Percentiles rank a stretch among this genome's conserved stretches.
phyloP scores from a whole-genome alignment of 1,140 invertebrate species.

The Glossosoma conforme region DNA sequence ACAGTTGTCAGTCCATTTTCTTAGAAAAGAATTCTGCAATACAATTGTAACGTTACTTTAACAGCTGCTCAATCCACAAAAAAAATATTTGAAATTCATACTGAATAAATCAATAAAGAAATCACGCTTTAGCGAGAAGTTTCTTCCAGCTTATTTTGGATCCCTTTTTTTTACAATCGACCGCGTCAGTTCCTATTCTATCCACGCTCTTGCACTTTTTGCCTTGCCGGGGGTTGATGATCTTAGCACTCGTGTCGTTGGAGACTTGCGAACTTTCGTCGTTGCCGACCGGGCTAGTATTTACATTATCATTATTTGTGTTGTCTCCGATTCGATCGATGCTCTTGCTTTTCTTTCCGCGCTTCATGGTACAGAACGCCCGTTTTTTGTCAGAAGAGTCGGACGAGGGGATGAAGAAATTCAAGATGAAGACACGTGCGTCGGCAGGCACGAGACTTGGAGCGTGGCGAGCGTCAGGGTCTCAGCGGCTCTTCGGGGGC shows the following conservation, averaged over 20 bases:
- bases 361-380: slow-evolving; percentile 1
- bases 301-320: background rate
- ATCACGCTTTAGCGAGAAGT: slow-evolving; percentile 20
- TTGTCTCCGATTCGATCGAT: slow-evolving; percentile 24
- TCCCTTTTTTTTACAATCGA: slow-evolving; percentile 15
- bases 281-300: slow-evolving; percentile 5
- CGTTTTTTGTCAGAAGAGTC: slow-evolving; percentile 1
- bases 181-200: slow-evolving; percentile 4
- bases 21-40: too few species aligned
- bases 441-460: background rate
- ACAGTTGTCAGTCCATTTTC: too few species aligned
- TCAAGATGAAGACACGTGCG: slow-evolving; percentile 19
- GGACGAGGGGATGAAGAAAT: slow-evolving; percentile 15
- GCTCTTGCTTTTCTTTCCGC: slow-evolving; percentile 23
- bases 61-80: too few species aligned
- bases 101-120: background rate
- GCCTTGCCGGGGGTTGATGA: slow-evolving; percentile 9
- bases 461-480: slow-evolving; percentile 20
- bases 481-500: slow-evolving; percentile 37
- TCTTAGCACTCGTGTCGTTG: background rate
- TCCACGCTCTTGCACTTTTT: slow-evolving; percentile 26
- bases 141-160: slow-evolving; percentile 25
- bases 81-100: too few species aligned
- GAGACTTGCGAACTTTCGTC: too few species aligned
- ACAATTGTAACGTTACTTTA: too few species aligned